phyloP scores from a whole-genome alignment of 2,797 vertebrate species.

The Lagodon rhomboides region DNA sequence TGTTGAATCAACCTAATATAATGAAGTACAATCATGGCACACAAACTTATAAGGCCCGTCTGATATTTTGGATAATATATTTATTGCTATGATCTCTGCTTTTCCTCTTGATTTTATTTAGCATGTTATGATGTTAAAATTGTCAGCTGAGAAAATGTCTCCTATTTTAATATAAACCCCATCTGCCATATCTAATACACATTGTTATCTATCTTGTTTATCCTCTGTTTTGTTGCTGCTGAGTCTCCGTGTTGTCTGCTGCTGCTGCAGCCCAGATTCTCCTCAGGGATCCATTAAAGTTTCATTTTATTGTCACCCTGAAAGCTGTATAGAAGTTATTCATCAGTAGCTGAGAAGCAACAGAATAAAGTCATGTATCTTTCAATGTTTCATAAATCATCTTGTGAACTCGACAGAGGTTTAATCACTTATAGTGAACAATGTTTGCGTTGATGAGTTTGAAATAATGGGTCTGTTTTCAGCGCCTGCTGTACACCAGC shows the following conservation, averaged over 20 bases:
- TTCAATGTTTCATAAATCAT: constrained; percentile 17
- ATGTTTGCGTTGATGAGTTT: constrained; percentile 13
- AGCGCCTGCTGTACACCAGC: neutral
- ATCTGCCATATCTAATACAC: neutral
- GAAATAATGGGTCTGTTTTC: constrained; percentile 4
- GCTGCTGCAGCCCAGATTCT: neutral
- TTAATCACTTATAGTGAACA: neutral
- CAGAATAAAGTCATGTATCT: neutral
- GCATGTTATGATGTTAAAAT: neutral
- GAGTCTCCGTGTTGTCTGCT: neutral
- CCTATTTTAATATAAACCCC: neutral
- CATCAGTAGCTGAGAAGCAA: neutral
- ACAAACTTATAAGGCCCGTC: neutral
- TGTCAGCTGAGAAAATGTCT: neutral
- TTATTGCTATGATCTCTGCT: neutral
- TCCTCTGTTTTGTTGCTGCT: neutral
- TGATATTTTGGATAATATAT: neutral
- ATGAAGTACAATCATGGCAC: neutral
- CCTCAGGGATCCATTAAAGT: neutral
- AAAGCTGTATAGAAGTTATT: constrained; percentile 4
- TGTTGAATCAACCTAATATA: neutral
- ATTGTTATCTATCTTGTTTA: neutral
- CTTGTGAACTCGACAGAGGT: neutral
- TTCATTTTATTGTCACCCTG: neutral
- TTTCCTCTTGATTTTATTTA: neutral